Evolutionary conservation across 2,888 invertebrate species (phyloP), one percentile per base, ranked within the genome.

Genomic region (Epinotia ramella): DNA sequence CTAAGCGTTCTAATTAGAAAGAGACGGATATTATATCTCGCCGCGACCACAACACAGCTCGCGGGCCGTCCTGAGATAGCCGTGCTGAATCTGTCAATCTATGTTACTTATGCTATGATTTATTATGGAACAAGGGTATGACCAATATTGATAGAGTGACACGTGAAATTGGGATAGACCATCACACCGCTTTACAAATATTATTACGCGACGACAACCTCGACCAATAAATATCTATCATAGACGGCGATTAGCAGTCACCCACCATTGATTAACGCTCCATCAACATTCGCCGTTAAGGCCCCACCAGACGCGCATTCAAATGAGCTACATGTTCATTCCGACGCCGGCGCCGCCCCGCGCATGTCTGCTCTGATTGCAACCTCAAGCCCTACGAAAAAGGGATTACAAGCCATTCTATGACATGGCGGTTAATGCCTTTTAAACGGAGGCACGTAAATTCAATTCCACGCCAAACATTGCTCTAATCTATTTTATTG

Each of bases 341-440:
- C 73, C 66, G 78, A 72, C 65, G 33, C 60, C 63, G 18, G 75
- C 62, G 63, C 78, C 81, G 81, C 80, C 80, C 79, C 64, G 59
- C 70, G 77, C 80, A 63, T 81, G 82, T 80, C 77, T 49, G 73
- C 67, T 13, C 67, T 81, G 83, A 85, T 85, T 84, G 82, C 77
- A 79, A 80, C 77, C 20, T 11, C 13, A 60, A 33, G 2, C 46
- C 28, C 49, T 5, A n/a, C 13, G 11, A 60, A 60, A 24, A 46
- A 24, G 57, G 44, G 16, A 28, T 60, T 69, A 40, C 16, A n/a
- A 46, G 12, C 12, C 44, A 20, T 24, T 46, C 13, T 40, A n/a
- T 24, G 6, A 12, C n/a, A 44, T 6, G 59, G 44, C 24, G 5
- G 46, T 44, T 59, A 69, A 28, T n/a, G 5, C 59, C 46, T 46